Percentiles rank a stretch among this genome's conserved stretches.
phyloP scores from a whole-genome alignment of 2,888 invertebrate genomes.

The Plemyria rubiginata region DNA sequence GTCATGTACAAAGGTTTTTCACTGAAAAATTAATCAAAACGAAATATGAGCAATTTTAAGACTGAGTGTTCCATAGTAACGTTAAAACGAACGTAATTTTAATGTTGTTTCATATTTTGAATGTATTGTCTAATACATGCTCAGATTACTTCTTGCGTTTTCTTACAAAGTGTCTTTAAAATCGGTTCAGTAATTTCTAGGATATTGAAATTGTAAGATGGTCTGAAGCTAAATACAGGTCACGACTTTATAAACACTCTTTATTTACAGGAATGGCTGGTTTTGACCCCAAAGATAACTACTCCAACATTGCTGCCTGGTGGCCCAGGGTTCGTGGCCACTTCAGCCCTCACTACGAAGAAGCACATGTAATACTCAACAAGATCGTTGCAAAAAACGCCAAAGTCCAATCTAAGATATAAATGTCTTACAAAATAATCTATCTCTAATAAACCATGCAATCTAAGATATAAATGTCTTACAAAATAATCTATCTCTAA shows the following conservation, averaged over 20 bases:
- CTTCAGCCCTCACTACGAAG: slow-evolving; percentile 87
- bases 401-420: slow-evolving; percentile 54
- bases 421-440: too few species aligned
- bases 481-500: too few species aligned
- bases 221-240: too few species aligned
- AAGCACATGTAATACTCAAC: slow-evolving; percentile 85
- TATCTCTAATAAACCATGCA: not conserved
- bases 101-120: not conserved
- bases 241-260: not conserved
- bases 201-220: not conserved
- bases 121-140: not conserved
- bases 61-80: not conserved
- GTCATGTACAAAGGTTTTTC: too few species aligned
- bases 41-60: not conserved
- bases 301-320: slow-evolving; percentile 87
- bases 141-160: not conserved
- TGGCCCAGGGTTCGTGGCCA: slow-evolving; percentile 85
- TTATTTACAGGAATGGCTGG: slow-evolving; percentile 86
- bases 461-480: slow-evolving; percentile 59
- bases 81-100: not conserved
- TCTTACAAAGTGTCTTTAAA: not conserved
- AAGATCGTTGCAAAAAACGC: slow-evolving; percentile 72
- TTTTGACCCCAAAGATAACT: slow-evolving; percentile 86
- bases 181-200: not conserved
- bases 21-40: not conserved